These are phyloP conservation scores for Mimas tiliae DNA, from an alignment of 2,888 invertebrate species.

Conservation along the genomic window DNA sequence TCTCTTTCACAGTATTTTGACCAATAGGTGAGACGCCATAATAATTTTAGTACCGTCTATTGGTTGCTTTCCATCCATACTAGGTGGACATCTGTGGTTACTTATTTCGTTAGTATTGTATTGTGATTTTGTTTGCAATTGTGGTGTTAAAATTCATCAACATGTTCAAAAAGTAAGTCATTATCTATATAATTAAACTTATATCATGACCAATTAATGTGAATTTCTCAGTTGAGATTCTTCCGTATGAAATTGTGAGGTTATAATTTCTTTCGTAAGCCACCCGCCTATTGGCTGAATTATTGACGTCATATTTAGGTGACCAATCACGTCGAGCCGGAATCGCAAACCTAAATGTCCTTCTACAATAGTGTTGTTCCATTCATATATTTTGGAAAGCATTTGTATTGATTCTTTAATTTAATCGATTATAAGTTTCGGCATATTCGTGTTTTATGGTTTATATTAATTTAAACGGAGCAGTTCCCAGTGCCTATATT, in stretches of 20 bases:
- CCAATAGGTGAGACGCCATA: slow-evolving; percentile 15
- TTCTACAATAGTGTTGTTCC: background rate
- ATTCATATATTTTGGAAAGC: background rate
- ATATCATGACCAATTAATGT: slow-evolving; percentile 9
- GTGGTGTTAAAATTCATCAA: slow-evolving; percentile 38
- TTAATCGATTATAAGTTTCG: background rate
- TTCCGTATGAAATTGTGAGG: slow-evolving; percentile 41
- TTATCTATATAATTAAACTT: slow-evolving; percentile 25
- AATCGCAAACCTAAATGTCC: background rate
- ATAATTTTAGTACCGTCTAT: slow-evolving; percentile 20
- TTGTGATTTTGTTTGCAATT: slow-evolving; percentile 26
- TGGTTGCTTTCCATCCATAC: slow-evolving; percentile 20
- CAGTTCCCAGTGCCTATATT: too few relatives aligned
- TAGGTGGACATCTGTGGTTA: slow-evolving; percentile 17
- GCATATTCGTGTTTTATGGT: too few relatives aligned
- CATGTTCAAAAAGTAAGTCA: slow-evolving; percentile 83
- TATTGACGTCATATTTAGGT: slow-evolving; percentile 45
- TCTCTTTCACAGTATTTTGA: slow-evolving; percentile 7
- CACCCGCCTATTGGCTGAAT: slow-evolving; percentile 44
- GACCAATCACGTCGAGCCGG: slow-evolving; percentile 7
- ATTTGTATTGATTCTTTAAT: background rate
- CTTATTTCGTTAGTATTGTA: slow-evolving; percentile 29
- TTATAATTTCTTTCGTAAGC: slow-evolving; percentile 47
- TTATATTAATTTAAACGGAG: too few relatives aligned
- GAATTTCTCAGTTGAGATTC: background rate